Evolutionary conservation across 2,888 invertebrate genomes (phyloP), one percentile per base, ranked within the genome.

Genomic region (Furcula furcula): DNA sequence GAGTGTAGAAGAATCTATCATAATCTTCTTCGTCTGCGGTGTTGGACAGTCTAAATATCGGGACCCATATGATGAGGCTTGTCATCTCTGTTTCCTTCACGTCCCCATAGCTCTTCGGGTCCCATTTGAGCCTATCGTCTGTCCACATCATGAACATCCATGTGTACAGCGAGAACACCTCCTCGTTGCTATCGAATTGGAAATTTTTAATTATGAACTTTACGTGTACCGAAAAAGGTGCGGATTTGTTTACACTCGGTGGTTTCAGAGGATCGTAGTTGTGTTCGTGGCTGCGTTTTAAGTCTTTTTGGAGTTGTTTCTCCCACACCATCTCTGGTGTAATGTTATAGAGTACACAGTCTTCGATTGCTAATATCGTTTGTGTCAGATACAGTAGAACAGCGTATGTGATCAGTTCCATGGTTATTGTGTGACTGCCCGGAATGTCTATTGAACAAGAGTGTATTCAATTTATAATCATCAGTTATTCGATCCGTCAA

Each of bases 51-150:
- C 29, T 36, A 0, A 73, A 14, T 0, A 7, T 10, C 0, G 75
- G 76, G 1, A 34, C 21, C 75, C 75, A 75, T 5, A 67, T 42
- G 0, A 16, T 2, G 0, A 2, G 1, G 7, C 34, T 46, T 0
- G 19, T 1, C 2, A 58, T 7, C 0, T 34, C 7, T 0, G 38
- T 45, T 1, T 35, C 16, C 0, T 51, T 25, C 0, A 74, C 21
- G 0, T 61, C 66, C 10, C 46, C 54, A 30, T 62, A 68, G 19
- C 65, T 50, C 1, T 32, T 39, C 0, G 57, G 55, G n/a, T 73
- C 47, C 76, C 76, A 76, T 31, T 42, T 46, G 3, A 72, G 39
- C n/a, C 68, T 52, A 0, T 50, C 31, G n/a, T 76, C 69, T 0
- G 7, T 25, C 69, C 70, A 76, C 0, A 15, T 2, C 0, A 66